Evolutionary conservation across 2,113 vertebrate species (phyloP), one percentile per base, ranked within the genome.

Genomic region (Panurus biarmicus): DNA sequence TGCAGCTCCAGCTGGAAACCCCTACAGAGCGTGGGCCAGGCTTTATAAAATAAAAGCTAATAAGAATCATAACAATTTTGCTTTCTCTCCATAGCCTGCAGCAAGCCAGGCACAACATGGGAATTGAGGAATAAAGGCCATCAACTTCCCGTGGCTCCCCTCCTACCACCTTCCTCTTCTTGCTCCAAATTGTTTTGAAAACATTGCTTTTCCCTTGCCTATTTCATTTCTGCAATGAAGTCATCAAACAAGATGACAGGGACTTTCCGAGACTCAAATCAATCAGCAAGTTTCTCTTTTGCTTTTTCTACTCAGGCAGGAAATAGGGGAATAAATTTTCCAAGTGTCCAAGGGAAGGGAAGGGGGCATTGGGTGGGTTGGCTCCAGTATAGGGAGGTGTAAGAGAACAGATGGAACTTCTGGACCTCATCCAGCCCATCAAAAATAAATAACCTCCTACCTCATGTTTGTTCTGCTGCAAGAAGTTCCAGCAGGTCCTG

Each of bases 211-310:
- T 94, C 96, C 93, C 95, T 81, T 94, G 96, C 95, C 96, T 97
- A 92, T 97, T 97, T 96, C 95, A 96, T 97, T 96, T 95, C 48
- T 94, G 90, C 97, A 96, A 97, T 96, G 96, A 97, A 97, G 97
- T 95, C 96, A 97, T 97, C 97, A 97, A 97, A 96, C 97, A 97
- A 95, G 94, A 93, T 97, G 97, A 97, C 96, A 97, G 96, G 94
- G 95, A 97, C 94, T 96, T 96, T 91, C 35, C 5, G 7, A 76
- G 91, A 92, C 90, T 48, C 93, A 92, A 96, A 97, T 95, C 96
- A 96, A 97, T 96, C 96, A 96, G 91, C 79, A 69, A 94, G 90
- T 95, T 96, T 95, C 91, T 80, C 84, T 78, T 95, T 84, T 54
- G 76, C 72, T 92, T 91, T 88, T 95, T 62, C 74, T 67, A 21